Base-by-base conservation (phyloP, 1,140 invertebrate species). In the Bombus sylvicola region DNA sequence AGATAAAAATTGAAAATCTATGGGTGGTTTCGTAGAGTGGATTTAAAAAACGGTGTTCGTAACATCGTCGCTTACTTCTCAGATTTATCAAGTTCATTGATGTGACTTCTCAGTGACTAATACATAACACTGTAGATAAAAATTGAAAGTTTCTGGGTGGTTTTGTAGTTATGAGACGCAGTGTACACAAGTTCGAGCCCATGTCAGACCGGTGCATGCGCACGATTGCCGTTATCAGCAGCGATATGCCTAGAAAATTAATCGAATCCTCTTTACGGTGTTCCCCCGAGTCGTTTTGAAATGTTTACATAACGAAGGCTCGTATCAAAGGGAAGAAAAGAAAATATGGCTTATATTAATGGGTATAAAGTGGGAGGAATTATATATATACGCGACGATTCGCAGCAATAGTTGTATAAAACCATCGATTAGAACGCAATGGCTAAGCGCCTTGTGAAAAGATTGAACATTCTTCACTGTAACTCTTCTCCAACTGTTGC, bases 401-500 rank as follows among this genome's bases (percentile, higher is more conserved):
- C 15, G 13, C 4, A 37, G 41, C 73, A 59, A 83, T 25, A 28
- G 34, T n/a, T 72, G 81, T 76, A 77, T 71, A 83, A 71, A 78
- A 75, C 8, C 53, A 31, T 77, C 25, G 53, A 76, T 59, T 37
- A 57, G 77, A 53, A 57, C 37, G 41, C 12, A 59, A 39, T 18
- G 15, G 53, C 4, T 31, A 34, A n/a, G 18, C 57, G 18, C 68
- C 68, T 64, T 34, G 71, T n/a, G 64, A 34, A 34, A 64, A 64
- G 39, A 79, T 77, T 68, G 57, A n/a, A 74, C 64, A 37, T 74
- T 57, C 31, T 59, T 31, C 57, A 75, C n/a, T 68, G 43, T 73
- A 78, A 66, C 81, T 75, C 73, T 90, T 79, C 53, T 83, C 47
- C 28, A 78, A 80, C 64, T 53, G 85, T 77, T 73, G 80, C 71